A percentile compares a stretch with the other conserved stretches of the same genome.
phyloP scores from a whole-genome alignment of 2,888 invertebrate genomes.

The Colletes collaris region DNA sequence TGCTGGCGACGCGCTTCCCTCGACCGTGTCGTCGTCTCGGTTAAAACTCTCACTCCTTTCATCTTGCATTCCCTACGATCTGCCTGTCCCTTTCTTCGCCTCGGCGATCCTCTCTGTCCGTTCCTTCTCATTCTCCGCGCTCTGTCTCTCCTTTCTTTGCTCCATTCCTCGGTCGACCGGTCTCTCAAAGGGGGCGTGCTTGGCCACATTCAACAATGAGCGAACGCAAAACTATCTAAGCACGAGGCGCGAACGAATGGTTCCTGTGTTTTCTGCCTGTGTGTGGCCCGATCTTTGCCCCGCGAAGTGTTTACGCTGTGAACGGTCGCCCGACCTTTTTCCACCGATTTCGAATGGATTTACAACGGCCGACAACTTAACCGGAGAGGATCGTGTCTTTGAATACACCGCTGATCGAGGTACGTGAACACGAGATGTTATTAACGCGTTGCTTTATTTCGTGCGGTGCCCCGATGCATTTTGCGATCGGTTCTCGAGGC shows the following conservation, averaged over 20 bases:
- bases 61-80: slow-evolving; percentile 45
- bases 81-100: slow-evolving; percentile 42
- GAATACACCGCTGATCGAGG: slow-evolving; percentile 16
- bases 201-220: slow-evolving; percentile 72
- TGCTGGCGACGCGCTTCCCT: slow-evolving; percentile 19
- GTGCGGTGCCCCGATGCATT: background rate
- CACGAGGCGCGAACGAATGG: slow-evolving; percentile 71
- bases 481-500: background rate
- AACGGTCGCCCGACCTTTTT: slow-evolving; percentile 27
- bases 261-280: slow-evolving; percentile 58
- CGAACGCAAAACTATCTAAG: slow-evolving; percentile 73
- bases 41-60: slow-evolving; percentile 42
- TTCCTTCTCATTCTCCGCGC: slow-evolving; percentile 13
- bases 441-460: slow-evolving; percentile 12
- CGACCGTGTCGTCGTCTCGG: slow-evolving; percentile 37
- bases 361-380: slow-evolving; percentile 38
- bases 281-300: slow-evolving; percentile 57
- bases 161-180: slow-evolving; percentile 64
- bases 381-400: slow-evolving; percentile 16
- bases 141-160: slow-evolving; percentile 34
- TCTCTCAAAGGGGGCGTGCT: slow-evolving; percentile 70
- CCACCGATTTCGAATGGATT: slow-evolving; percentile 52
- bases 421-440: slow-evolving; percentile 35
- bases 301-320: slow-evolving; percentile 45
- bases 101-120: slow-evolving; percentile 27